These are phyloP conservation scores for Paedocypris sp. DNA, from an alignment of 2,113 vertebrate species.

Conservation along the genomic window DNA sequence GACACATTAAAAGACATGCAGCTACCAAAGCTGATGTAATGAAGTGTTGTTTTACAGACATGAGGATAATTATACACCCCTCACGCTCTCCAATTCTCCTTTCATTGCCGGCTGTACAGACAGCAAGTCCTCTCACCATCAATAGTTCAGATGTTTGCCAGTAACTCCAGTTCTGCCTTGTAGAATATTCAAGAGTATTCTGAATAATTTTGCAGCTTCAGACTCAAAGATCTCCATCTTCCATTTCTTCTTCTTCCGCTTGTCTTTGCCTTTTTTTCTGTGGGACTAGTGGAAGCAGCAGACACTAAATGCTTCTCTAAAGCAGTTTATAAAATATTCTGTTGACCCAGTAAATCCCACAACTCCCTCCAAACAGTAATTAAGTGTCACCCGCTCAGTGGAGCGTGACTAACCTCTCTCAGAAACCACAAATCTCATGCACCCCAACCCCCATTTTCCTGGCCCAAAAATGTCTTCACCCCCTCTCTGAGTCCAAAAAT, in stretches of 20 bases:
- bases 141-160: not conserved
- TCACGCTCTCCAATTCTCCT: no score
- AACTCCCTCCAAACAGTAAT: constrained; percentile 31
- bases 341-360: constrained; percentile 38
- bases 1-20: constrained; percentile 1
- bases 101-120: no score
- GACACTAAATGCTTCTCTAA: constrained; percentile 26
- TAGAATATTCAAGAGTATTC: not conserved
- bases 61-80: constrained; percentile 14
- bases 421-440: constrained; percentile 29
- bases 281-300: no score
- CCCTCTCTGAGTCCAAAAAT: constrained; percentile 7
- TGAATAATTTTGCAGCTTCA: not conserved
- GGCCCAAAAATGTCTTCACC: constrained; percentile 15
- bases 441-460: constrained; percentile 2
- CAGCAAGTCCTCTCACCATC: no score
- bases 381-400: constrained; percentile 21
- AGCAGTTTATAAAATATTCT: constrained; percentile 39
- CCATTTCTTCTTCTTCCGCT: not conserved
- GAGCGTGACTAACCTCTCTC: constrained; percentile 36
- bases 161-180: not conserved
- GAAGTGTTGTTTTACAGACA: not conserved
- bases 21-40: constrained; percentile 1
- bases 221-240: not conserved
- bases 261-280: no score